phyloP scores from a whole-genome alignment of 2,888 invertebrate genomes.

The Eugnorisma glareosa region DNA sequence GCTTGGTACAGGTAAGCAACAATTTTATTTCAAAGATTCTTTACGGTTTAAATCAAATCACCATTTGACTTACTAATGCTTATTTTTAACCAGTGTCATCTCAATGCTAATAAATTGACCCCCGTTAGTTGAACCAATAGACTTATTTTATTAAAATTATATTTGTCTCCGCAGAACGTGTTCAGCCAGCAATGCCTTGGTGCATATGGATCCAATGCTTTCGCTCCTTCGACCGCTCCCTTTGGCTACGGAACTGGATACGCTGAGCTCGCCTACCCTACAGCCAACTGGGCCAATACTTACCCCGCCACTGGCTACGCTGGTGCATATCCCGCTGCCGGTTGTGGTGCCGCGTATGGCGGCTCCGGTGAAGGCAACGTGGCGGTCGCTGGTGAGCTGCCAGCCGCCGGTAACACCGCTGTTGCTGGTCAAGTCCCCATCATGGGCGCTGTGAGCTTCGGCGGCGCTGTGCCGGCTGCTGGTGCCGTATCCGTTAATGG shows the following conservation, averaged over 20 bases:
- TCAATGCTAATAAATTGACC: background rate
- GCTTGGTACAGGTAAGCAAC: slow-evolving; percentile 64
- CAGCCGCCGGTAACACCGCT: slow-evolving; percentile 67
- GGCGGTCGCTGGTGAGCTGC: slow-evolving; percentile 63
- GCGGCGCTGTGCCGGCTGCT: slow-evolving; percentile 62
- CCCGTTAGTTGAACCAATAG: too few species aligned
- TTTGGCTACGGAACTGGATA: slow-evolving; percentile 7
- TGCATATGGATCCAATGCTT: slow-evolving; percentile 16
- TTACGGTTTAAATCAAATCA: background rate
- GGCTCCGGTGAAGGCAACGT: slow-evolving; percentile 60
- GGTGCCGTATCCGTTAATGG: slow-evolving; percentile 62
- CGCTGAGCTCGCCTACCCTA: slow-evolving; percentile 5
- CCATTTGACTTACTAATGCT: background rate
- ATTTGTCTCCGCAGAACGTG: background rate
- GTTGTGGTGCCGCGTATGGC: slow-evolving; percentile 38
- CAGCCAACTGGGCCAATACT: background rate
- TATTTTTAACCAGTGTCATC: background rate
- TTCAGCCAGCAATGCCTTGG: background rate
- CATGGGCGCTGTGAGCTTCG: slow-evolving; percentile 68
- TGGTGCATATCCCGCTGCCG: slow-evolving; percentile 3
- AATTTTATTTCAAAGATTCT: background rate
- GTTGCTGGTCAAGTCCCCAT: slow-evolving; percentile 70
- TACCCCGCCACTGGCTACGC: background rate
- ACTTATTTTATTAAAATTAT: background rate
- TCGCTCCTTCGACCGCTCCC: slow-evolving; percentile 4